Evolutionary conservation across 2,888 invertebrate genomes (phyloP).

Genomic region (Callosobruchus maculatus): DNA sequence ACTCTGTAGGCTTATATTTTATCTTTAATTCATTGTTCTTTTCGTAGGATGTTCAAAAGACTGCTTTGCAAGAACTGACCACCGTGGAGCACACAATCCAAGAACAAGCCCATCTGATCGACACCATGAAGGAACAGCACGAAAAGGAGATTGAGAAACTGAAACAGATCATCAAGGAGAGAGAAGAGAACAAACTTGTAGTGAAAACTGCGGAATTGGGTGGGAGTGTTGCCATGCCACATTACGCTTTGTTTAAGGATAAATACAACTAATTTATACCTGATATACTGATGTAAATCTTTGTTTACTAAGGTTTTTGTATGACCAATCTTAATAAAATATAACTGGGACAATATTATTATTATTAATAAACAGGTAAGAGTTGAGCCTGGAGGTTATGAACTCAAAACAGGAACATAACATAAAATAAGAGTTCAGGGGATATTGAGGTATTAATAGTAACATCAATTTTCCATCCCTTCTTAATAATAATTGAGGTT

Average conservation of each 20-base stretch:
- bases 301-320: slow-evolving; percentile 6
- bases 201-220: slow-evolving; percentile 36
- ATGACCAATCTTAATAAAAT: neutral
- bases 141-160: slow-evolving; percentile 49
- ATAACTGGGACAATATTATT: too few species aligned
- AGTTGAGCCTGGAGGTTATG: too few species aligned
- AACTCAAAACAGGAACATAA: too few species aligned
- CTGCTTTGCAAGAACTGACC: slow-evolving; percentile 52
- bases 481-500: too few species aligned
- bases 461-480: too few species aligned
- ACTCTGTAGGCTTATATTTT: too few species aligned
- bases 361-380: too few species aligned
- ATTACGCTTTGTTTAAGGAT: slow-evolving; percentile 43
- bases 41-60: slow-evolving; percentile 52
- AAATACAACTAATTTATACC: slow-evolving; percentile 32
- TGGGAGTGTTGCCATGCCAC: slow-evolving; percentile 28
- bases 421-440: too few species aligned
- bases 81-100: slow-evolving; percentile 53
- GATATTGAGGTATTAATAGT: too few species aligned
- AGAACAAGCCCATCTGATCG: slow-evolving; percentile 49
- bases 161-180: slow-evolving; percentile 48
- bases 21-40: slow-evolving; percentile 18
- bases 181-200: slow-evolving; percentile 45
- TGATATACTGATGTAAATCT: slow-evolving; percentile 5
- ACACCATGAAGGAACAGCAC: slow-evolving; percentile 51